These are phyloP conservation scores for Dallia pectoralis DNA, from an alignment of 2,797 vertebrate genomes.

Conservation along the genomic window DNA sequence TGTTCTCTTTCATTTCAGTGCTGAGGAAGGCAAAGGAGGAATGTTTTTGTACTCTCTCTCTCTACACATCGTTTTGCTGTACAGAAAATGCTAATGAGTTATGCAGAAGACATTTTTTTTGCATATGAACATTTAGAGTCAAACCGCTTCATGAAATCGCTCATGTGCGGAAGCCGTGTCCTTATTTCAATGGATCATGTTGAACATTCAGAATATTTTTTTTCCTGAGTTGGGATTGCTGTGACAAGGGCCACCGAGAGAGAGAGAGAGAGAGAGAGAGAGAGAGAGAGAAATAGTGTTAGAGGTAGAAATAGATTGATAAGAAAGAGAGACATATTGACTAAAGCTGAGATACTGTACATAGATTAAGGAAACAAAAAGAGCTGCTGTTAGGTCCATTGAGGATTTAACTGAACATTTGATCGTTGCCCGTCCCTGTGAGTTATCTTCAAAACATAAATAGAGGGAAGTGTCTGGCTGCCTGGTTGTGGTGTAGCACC, in stretches of 20 bases:
- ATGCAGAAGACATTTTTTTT: constrained; percentile 85
- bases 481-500: constrained; percentile 89
- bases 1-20: constrained; percentile 73
- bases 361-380: constrained; percentile 63
- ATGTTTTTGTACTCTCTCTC: constrained; percentile 85
- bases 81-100: constrained; percentile 84
- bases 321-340: constrained; percentile 29
- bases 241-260: constrained; percentile 89
- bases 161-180: constrained; percentile 84
- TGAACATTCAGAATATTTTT: constrained; percentile 96
- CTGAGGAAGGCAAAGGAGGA: constrained; percentile 91
- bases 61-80: constrained; percentile 87
- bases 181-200: constrained; percentile 84
- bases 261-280: constrained; percentile 39
- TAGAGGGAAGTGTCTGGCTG: constrained; percentile 83
- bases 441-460: constrained; percentile 79
- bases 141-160: constrained; percentile 85
- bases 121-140: constrained; percentile 98
- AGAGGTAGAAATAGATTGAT: constrained; percentile 48
- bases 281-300: constrained; percentile 66
- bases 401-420: constrained; percentile 80
- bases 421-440: constrained; percentile 80
- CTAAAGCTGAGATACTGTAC: constrained; percentile 56
- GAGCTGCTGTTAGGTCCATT: constrained; percentile 90
- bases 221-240: constrained; percentile 98